Conservation (phyloP, 2,113 vertebrate species). For the Anser brachyrhynchus region DNA sequence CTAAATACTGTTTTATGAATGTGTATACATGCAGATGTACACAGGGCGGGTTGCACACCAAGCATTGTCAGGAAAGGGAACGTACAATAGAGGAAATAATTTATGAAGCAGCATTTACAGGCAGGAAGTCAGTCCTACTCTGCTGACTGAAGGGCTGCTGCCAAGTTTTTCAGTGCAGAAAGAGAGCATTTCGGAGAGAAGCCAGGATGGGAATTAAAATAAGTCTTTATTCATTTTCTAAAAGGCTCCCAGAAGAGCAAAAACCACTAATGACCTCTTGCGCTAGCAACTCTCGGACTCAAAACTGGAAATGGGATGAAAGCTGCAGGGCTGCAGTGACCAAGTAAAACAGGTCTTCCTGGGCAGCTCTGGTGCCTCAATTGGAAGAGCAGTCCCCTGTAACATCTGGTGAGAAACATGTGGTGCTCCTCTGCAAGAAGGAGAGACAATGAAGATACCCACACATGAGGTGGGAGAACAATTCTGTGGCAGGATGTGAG, state of each 20-base stretch:
- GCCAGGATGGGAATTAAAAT: constrained; percentile 14
- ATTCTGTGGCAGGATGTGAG: not conserved
- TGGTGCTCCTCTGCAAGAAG: not conserved
- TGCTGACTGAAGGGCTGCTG: not conserved
- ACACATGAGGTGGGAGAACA: not conserved
- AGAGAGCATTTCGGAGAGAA: not conserved
- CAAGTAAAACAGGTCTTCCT: not conserved
- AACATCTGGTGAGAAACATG: not conserved
- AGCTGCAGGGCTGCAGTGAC: not conserved
- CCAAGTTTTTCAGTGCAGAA: not conserved
- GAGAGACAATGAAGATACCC: not conserved
- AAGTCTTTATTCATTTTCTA: constrained; percentile 21
- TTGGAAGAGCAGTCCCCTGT: not conserved
- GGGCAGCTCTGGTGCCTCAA: not conserved
- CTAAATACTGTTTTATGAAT: not conserved
- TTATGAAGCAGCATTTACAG: not conserved
- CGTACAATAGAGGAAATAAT: not conserved
- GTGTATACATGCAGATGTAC: not conserved
- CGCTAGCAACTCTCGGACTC: not conserved
- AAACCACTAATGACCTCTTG: not conserved
- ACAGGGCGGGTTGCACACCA: not conserved
- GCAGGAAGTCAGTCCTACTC: not conserved
- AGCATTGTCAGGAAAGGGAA: not conserved
- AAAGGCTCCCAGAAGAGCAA: not conserved
- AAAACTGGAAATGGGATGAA: not conserved